These are phyloP conservation scores for Margarornis squamiger DNA, from an alignment of 2,797 vertebrate genomes.

Conservation along the genomic window DNA sequence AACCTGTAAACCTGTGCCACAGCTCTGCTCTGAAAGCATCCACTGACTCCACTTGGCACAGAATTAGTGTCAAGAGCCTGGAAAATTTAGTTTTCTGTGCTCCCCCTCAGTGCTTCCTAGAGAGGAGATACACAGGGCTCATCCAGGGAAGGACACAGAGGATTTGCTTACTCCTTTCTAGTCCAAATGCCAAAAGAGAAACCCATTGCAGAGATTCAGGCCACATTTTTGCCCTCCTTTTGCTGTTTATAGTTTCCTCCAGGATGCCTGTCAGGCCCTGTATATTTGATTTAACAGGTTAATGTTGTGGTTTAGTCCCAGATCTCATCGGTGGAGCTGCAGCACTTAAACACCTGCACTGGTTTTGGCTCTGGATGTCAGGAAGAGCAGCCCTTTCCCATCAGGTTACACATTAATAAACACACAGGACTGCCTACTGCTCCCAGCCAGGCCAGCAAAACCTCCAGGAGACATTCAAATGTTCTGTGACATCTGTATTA, in stretches of 20 bases:
- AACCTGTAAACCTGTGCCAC: not conserved
- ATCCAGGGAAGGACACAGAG: not conserved
- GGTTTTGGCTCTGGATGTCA: not conserved
- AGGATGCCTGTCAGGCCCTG: not conserved
- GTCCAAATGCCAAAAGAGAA: not conserved
- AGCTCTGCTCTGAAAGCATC: not conserved
- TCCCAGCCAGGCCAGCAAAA: not conserved
- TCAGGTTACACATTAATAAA: not conserved
- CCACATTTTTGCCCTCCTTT: not conserved
- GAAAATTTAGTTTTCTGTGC: not conserved
- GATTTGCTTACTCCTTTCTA: not conserved
- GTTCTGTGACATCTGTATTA: not conserved
- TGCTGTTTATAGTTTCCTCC: not conserved
- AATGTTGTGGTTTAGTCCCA: not conserved
- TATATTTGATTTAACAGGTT: not conserved
- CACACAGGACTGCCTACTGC: not conserved
- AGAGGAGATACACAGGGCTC: not conserved
- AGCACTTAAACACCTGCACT: not conserved
- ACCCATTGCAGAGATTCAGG: not conserved
- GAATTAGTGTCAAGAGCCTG: not conserved
- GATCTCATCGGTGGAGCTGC: not conserved
- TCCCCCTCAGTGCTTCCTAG: not conserved
- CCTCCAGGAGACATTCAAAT: not conserved
- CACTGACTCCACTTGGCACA: not conserved
- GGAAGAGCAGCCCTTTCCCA: not conserved